Percentiles rank a stretch among this genome's conserved stretches.
These are phyloP conservation scores for Eulithis prunata DNA, from an alignment of 2,888 invertebrate genomes.

Conservation along the genomic window DNA sequence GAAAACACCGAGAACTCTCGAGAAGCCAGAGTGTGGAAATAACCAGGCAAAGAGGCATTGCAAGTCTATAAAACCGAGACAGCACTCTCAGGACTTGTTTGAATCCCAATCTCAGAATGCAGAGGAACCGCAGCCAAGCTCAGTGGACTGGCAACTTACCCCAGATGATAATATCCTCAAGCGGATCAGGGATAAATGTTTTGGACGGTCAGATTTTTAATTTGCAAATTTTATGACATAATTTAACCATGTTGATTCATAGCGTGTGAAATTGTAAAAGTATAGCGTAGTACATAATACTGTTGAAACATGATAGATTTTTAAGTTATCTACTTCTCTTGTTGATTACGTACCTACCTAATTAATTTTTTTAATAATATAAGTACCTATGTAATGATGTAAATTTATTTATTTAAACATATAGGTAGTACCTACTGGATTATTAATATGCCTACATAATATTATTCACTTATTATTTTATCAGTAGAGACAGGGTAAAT, in stretches of 20 bases:
- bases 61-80: slow-evolving; percentile 51
- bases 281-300: slow-evolving; percentile 14
- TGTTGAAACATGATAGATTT: slow-evolving; percentile 44
- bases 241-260: slow-evolving; percentile 23
- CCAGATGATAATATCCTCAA: slow-evolving; percentile 70
- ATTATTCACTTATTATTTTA: slow-evolving; percentile 26
- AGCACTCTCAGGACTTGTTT: slow-evolving; percentile 71
- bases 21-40: slow-evolving; percentile 46
- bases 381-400: slow-evolving; percentile 33
- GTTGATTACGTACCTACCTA: slow-evolving; percentile 35
- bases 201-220: slow-evolving; percentile 67
- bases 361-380: slow-evolving; percentile 42
- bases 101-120: slow-evolving; percentile 71
- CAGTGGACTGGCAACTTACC: slow-evolving; percentile 66
- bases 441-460: no score
- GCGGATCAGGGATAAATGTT: slow-evolving; percentile 67
- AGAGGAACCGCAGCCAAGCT: slow-evolving; percentile 55
- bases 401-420: slow-evolving; percentile 24
- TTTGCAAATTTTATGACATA: slow-evolving; percentile 23
- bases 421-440: no score
- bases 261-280: not conserved
- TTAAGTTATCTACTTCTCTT: slow-evolving; percentile 45
- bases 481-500: slow-evolving; percentile 74
- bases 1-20: slow-evolving; percentile 59
- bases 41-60: slow-evolving; percentile 45